Evolutionary conservation across 2,888 invertebrate species (phyloP).

Genomic region (Tanypteryx hageni): DNA sequence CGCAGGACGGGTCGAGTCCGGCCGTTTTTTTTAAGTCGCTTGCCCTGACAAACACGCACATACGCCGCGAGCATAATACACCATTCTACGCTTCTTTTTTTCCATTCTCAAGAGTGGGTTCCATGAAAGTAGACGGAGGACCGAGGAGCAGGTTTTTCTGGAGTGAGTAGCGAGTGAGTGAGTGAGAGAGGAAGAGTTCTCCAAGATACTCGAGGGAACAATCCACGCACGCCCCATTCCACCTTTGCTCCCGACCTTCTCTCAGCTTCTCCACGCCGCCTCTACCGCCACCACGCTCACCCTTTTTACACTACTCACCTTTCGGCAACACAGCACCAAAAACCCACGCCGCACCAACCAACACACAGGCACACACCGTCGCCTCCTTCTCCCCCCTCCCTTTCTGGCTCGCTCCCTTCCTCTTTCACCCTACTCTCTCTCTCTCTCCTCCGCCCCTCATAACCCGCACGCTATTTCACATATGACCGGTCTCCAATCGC

Average conservation of each 20-base stretch:
- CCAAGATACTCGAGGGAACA: not conserved
- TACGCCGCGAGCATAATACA: conserved; percentile 11
- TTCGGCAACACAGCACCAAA: not conserved
- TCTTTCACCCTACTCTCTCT: not conserved
- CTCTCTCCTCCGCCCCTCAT: conserved; percentile 64
- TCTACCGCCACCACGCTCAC: not conserved
- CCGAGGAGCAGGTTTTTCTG: conserved; percentile 1
- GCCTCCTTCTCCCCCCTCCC: conserved; percentile 50
- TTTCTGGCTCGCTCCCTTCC: not conserved
- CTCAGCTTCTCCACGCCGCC: conserved; percentile 65
- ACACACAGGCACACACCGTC: not conserved
- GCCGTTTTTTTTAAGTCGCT: not conserved
- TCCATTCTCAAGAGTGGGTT: not conserved
- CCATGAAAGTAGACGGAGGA: conserved; percentile 4
- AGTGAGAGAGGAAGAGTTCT: not conserved
- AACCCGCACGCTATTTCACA: conserved; percentile 80
- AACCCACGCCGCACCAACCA: conserved; percentile 23
- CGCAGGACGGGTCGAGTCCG: not conserved
- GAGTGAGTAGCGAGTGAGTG: not conserved
- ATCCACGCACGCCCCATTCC: not conserved
- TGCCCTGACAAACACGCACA: conserved; percentile 15
- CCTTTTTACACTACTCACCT: not conserved
- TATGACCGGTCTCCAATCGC: conserved; percentile 82
- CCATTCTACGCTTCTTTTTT: not conserved
- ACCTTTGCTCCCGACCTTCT: conserved; percentile 57